Evolutionary conservation across 2,113 vertebrate species (phyloP).

Genomic region (Dromiciops gliroides): DNA sequence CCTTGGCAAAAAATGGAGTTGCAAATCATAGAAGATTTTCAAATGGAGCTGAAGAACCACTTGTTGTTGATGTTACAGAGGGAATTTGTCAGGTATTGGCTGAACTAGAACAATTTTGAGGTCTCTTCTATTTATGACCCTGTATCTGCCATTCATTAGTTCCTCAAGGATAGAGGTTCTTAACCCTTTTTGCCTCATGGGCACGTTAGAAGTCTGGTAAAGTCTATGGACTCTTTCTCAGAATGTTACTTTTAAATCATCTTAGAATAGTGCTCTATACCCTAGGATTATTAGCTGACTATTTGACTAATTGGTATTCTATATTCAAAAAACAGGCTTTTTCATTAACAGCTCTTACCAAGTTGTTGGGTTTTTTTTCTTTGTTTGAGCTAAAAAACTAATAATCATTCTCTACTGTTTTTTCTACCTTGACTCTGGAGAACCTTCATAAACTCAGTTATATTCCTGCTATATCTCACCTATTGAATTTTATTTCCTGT

Average conservation of each 20-base stretch:
- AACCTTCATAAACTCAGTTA: not conserved
- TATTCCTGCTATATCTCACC: not conserved
- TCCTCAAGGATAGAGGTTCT: not conserved
- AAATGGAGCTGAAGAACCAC: not conserved
- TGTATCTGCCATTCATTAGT: not conserved
- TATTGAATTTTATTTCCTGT: not conserved
- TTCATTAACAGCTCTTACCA: not conserved
- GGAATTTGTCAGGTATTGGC: not conserved
- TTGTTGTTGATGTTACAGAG: not conserved
- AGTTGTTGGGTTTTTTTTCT: slow-evolving; percentile 38
- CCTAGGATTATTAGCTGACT: not conserved
- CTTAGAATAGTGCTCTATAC: not conserved
- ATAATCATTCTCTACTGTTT: not conserved
- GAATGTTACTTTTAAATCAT: not conserved
- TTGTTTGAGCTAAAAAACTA: not conserved
- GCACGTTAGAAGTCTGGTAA: not conserved
- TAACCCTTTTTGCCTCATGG: not conserved
- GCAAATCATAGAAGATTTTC: not conserved
- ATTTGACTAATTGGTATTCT: not conserved
- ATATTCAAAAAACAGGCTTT: not conserved
- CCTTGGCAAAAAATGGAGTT: not conserved
- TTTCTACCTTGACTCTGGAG: not conserved
- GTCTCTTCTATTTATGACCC: not conserved
- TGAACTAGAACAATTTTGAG: not conserved
- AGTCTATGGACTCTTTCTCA: not conserved